phyloP scores from a whole-genome alignment of 2,113 vertebrate species.

The Crypturellus undulatus region DNA sequence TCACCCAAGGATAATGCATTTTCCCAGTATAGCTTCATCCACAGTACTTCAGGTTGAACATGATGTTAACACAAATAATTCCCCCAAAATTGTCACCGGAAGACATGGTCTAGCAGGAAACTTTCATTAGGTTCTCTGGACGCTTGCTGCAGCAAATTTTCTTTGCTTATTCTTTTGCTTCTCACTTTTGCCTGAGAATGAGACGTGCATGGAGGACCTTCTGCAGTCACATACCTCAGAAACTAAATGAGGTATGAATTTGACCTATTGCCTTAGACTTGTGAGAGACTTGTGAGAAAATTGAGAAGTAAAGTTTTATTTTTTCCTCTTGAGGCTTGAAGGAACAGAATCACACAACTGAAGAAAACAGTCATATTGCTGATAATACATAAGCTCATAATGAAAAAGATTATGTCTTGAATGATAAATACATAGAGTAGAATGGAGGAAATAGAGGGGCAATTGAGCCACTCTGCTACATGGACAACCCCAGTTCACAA shows the following conservation, averaged over 20 bases:
- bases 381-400: background rate
- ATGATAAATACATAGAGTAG: background rate
- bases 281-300: background rate
- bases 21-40: background rate
- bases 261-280: background rate
- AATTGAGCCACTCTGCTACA: background rate
- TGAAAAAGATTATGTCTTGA: background rate
- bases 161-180: background rate
- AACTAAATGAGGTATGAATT: background rate
- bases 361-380: background rate
- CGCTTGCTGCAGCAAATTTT: background rate
- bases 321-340: background rate
- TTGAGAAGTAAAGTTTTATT: background rate
- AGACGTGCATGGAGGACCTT: background rate
- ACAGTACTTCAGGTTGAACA: background rate
- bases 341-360: background rate
- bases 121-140: background rate
- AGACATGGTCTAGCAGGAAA: background rate
- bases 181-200: background rate
- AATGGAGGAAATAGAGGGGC: background rate
- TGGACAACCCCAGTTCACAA: background rate
- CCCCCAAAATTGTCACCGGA: background rate
- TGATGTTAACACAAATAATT: background rate
- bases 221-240: background rate
- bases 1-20: background rate